Conservation (phyloP, 2,888 invertebrate species). For the Boloria selene region DNA sequence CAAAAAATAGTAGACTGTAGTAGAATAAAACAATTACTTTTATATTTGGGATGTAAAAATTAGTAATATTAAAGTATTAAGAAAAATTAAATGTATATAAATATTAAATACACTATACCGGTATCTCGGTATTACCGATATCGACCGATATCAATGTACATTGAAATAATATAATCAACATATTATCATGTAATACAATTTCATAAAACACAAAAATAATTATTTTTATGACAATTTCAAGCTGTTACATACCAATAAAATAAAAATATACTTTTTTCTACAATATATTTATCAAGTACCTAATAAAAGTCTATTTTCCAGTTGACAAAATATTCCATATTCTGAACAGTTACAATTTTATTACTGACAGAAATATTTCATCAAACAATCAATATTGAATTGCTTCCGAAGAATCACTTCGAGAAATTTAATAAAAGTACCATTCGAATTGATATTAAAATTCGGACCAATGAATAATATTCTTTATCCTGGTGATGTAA, state of each 20-base stretch:
- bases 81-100: background rate
- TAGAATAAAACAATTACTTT: slow-evolving; percentile 1
- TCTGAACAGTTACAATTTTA: slow-evolving; percentile 23
- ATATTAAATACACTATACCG: too few relatives aligned
- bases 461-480: slow-evolving; percentile 27
- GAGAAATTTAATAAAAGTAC: slow-evolving; percentile 37
- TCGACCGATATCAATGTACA: too few relatives aligned
- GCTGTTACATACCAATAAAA: too few relatives aligned
- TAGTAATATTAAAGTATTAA: background rate
- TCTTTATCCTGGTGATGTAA: slow-evolving; percentile 18
- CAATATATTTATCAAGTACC: background rate
- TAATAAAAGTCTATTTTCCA: slow-evolving; percentile 28
- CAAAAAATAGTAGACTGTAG: slow-evolving; percentile 15
- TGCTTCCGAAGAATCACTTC: slow-evolving; percentile 32
- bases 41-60: too few relatives aligned
- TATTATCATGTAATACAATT: too few relatives aligned
- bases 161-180: too few relatives aligned
- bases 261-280: too few relatives aligned
- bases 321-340: slow-evolving; percentile 30
- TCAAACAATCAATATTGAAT: slow-evolving; percentile 36
- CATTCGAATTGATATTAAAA: slow-evolving; percentile 34
- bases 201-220: too few relatives aligned
- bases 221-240: too few relatives aligned
- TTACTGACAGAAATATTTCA: slow-evolving; percentile 31
- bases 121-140: too few relatives aligned